phyloP scores from a whole-genome alignment of 2,113 vertebrate genomes.

The Grammomys dolichurus region DNA sequence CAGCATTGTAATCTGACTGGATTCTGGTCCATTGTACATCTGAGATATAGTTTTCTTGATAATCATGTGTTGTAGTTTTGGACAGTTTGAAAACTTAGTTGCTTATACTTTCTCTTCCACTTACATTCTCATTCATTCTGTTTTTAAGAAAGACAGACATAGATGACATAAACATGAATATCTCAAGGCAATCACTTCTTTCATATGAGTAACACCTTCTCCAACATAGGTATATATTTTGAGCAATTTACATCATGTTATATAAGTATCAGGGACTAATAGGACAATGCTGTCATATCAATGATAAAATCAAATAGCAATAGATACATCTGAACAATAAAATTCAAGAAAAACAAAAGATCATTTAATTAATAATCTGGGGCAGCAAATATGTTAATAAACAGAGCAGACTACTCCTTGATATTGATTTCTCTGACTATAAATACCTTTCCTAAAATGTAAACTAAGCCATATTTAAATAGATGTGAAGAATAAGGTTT shows the following conservation, averaged over 20 bases:
- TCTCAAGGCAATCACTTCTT: neutral
- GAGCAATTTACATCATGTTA: neutral
- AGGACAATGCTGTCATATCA: neutral
- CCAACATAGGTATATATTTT: neutral
- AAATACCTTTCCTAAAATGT: neutral
- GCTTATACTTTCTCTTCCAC: neutral
- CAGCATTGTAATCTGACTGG: too few species aligned
- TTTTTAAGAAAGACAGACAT: neutral
- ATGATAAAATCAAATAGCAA: neutral
- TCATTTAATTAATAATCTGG: neutral
- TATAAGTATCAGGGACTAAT: neutral
- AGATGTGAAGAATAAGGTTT: neutral
- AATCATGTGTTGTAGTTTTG: neutral
- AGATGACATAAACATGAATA: neutral
- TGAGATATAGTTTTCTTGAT: neutral
- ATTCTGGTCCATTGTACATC: neutral
- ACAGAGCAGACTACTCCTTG: neutral
- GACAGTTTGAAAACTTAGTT: neutral
- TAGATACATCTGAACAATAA: neutral
- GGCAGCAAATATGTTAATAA: neutral
- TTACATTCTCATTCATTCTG: neutral
- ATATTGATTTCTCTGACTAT: neutral
- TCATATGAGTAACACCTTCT: neutral
- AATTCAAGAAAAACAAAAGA: neutral
- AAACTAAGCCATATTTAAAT: neutral